Evolutionary conservation across 2,888 invertebrate genomes (phyloP), one percentile per base, ranked within the genome.

Genomic region (Tachystola acroxantha): DNA sequence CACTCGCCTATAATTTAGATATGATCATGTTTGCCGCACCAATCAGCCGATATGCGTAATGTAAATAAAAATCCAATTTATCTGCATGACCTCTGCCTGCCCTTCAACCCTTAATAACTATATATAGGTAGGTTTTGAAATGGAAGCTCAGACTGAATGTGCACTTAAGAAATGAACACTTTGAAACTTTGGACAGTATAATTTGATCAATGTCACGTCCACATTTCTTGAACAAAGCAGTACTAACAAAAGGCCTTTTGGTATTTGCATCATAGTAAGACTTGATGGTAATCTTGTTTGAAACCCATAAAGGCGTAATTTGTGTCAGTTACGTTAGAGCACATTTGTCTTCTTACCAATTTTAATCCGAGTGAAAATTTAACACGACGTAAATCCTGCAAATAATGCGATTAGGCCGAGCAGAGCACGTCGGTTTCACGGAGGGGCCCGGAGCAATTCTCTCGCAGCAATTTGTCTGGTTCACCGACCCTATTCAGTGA

Each of bases 381-480:
- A 26, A 27, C 25, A 25, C 26, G 32, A 61, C 62, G 57, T 61
- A 68, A 70, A 72, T 66, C 61, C 59, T 56, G 49, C 63, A 66
- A 69, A 69, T 76, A 76, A 76, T 64, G 51, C 64, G 61, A 73
- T 76, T 72, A 75, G 63, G 51, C 55, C 50, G 52, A 64, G 58
- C 58, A 59, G 54, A 59, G 64, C 52, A 51, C 55, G 46, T 53
- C 58, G 56, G 64, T 62, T 64, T 69, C 60, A 62, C 61, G 61
- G 63, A 61, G 44, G 64, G 68, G 64, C 59, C 57, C 52, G 60
- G 55, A 53, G 53, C 54, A 50, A 54, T 56, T 62, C 57, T 59
- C 63, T 52, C 54, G 59, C 53, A 53, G 60, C 68, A 73, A 79
- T 77, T 76, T 74, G 72, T 75, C 66, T 70, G 63, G 71, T 74